These are phyloP conservation scores for Danionella cerebrum DNA, from an alignment of 2,113 vertebrate genomes.

Conservation along the genomic window DNA sequence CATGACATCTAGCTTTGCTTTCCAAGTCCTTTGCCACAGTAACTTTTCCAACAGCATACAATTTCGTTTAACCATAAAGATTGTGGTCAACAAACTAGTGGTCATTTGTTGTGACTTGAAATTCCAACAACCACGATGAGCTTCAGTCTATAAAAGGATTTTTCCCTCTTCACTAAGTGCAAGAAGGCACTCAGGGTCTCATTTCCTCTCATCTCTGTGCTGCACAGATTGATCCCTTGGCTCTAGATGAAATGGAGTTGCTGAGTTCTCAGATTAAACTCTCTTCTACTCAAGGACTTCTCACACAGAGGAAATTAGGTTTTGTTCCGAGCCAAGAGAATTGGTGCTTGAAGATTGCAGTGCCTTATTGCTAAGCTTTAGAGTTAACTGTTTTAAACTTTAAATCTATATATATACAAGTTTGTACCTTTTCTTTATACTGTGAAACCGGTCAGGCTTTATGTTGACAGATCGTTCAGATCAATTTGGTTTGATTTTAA, in stretches of 20 bases:
- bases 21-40: no score
- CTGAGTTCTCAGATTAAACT: slow-evolving; percentile 7
- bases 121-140: background rate
- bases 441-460: no score
- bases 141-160: background rate
- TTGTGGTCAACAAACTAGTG: no score
- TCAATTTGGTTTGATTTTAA: no score
- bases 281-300: slow-evolving; percentile 5
- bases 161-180: background rate
- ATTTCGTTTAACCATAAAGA: no score
- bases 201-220: slow-evolving; percentile 25
- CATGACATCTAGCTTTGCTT: no score
- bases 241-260: slow-evolving; percentile 30
- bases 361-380: background rate
- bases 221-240: slow-evolving; percentile 35
- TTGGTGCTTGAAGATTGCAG: background rate
- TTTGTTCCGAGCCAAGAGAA: background rate
- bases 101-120: no score
- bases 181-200: slow-evolving; percentile 12
- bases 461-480: no score
- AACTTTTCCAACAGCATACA: no score
- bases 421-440: no score
- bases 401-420: no score
- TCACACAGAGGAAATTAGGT: slow-evolving; percentile 23
- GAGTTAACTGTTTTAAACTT: background rate